Conservation (phyloP, 2,888 invertebrate species). For the Lepas anatifera region DNA sequence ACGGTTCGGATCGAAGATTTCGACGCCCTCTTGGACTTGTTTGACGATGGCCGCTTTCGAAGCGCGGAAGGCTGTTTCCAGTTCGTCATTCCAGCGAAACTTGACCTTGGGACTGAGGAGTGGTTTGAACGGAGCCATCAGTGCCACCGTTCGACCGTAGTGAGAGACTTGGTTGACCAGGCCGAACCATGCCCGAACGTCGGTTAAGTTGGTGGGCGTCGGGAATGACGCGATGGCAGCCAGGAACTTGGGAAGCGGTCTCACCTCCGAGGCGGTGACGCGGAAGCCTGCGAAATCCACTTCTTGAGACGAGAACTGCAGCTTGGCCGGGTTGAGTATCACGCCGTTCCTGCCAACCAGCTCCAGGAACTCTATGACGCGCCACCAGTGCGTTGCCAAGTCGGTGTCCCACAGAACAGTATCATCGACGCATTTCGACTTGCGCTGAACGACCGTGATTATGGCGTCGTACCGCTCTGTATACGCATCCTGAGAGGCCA, state of each 20-base stretch:
- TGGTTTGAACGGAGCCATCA: too few species aligned
- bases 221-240: background rate
- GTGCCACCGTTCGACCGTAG: too few species aligned
- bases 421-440: slow-evolving; percentile 14
- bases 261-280: background rate
- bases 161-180: too few species aligned
- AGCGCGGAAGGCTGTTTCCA: too few species aligned
- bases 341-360: slow-evolving; percentile 1
- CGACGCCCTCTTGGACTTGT: too few species aligned
- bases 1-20: too few species aligned
- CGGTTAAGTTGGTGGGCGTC: too few species aligned
- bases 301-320: slow-evolving; percentile 11
- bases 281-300: slow-evolving; percentile 13
- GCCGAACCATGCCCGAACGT: too few species aligned
- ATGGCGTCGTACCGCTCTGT: slow-evolving; percentile 1
- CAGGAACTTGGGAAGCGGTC: slow-evolving; percentile 15
- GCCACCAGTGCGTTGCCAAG: slow-evolving; percentile 14
- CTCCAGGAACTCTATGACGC: slow-evolving; percentile 10
- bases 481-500: slow-evolving; percentile 12
- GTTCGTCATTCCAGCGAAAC: too few species aligned
- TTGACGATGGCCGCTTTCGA: too few species aligned
- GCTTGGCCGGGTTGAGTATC: slow-evolving; percentile 15
- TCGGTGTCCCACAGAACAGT: slow-evolving; percentile 15
- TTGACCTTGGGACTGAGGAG: too few species aligned
- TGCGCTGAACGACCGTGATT: slow-evolving; percentile 9